A percentile compares a stretch with the other conserved stretches of the same genome.
phyloP scores from a whole-genome alignment of 2,113 vertebrate species.

The Podarcis cretensis region DNA sequence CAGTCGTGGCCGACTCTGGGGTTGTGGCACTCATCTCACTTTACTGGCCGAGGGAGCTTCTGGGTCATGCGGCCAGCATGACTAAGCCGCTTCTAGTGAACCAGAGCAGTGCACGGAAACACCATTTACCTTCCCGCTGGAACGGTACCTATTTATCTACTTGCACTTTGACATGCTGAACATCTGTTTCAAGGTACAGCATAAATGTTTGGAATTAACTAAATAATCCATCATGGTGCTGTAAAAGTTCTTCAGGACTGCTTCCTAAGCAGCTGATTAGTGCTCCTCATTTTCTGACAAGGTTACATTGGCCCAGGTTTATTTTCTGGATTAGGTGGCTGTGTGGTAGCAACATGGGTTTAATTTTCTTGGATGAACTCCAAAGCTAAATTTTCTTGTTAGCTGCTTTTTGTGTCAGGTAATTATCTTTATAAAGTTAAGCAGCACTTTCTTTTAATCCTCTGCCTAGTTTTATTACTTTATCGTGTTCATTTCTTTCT shows the following conservation, averaged over 20 bases:
- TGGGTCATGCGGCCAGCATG: no score
- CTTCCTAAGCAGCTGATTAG: not conserved
- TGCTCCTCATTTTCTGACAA: not conserved
- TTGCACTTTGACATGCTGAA: not conserved
- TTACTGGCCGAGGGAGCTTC: no score
- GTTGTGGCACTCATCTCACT: no score
- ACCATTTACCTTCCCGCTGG: no score
- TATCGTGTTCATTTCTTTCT: slow-evolving; percentile 11
- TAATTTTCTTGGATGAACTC: slow-evolving; percentile 68
- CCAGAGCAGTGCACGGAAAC: no score
- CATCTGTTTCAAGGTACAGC: not conserved
- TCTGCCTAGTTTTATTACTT: slow-evolving; percentile 52
- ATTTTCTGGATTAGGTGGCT: slow-evolving; percentile 43
- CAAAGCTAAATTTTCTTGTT: slow-evolving; percentile 62
- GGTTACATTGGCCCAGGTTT: not conserved
- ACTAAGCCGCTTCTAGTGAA: no score
- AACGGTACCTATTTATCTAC: no score
- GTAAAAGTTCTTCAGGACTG: not conserved
- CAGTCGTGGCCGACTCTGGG: no score
- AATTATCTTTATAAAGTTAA: slow-evolving; percentile 74
- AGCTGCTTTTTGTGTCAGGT: slow-evolving; percentile 61
- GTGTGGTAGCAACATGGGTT: slow-evolving; percentile 75
- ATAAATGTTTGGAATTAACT: not conserved
- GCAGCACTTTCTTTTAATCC: slow-evolving; percentile 33
- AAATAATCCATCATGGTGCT: not conserved